Percentiles rank a stretch among this genome's conserved stretches.
Evolutionary conservation across 35 echinoderm and acorn worm genomes (phyloP).

Genomic region (Stichopus chloronotus): DNA sequence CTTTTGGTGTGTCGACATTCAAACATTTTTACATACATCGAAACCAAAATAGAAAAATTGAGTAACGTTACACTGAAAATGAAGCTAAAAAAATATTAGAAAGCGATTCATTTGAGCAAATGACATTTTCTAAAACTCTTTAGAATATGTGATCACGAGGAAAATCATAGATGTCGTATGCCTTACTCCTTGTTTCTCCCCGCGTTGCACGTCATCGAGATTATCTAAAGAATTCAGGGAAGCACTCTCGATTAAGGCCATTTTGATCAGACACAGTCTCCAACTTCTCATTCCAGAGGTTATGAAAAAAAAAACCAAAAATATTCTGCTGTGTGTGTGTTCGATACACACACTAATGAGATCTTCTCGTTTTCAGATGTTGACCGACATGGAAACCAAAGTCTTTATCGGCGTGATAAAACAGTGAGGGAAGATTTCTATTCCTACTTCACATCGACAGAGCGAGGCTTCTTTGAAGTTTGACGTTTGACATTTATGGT

Average conservation of each 20-base stretch:
- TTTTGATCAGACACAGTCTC: not conserved
- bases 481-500: constrained; percentile 8
- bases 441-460: not conserved
- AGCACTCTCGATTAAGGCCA: constrained; percentile 46
- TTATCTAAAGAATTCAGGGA: constrained; percentile 31
- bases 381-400: not conserved
- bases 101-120: not conserved
- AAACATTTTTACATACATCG: too few relatives aligned
- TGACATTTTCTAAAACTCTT: too few relatives aligned
- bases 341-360: not conserved
- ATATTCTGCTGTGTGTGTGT: not conserved
- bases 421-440: not conserved
- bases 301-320: not conserved
- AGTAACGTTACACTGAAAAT: not conserved
- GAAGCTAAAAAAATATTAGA: not conserved
- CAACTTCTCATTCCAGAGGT: constrained; percentile 2
- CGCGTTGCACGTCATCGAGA: not conserved
- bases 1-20: too few relatives aligned
- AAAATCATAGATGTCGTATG: not conserved
- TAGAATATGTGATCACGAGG: too few relatives aligned
- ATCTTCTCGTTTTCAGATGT: not conserved
- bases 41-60: too few relatives aligned
- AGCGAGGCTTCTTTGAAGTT: not conserved
- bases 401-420: not conserved
- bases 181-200: constrained; percentile 20